Evolutionary conservation across 2,113 vertebrate species (phyloP).

Genomic region (Anguilla rostrata): DNA sequence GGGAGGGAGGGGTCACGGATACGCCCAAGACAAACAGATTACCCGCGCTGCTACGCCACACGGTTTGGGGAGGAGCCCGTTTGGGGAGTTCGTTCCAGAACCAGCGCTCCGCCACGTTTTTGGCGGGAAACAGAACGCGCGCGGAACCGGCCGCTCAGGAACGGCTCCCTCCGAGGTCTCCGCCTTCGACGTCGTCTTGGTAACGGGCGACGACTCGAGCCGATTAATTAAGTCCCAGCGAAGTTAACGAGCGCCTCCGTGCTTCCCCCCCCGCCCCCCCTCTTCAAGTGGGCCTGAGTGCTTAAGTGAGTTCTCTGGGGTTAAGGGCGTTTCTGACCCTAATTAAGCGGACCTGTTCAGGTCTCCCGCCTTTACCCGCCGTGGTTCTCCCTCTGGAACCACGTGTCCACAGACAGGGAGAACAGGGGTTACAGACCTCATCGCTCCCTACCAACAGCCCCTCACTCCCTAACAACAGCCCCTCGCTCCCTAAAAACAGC

Average conservation of each 20-base stretch:
- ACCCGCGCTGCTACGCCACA: neutral
- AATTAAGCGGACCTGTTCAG: slow-evolving; percentile 43
- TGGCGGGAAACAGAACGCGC: neutral
- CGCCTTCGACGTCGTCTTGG: slow-evolving; percentile 31
- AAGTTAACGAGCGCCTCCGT: slow-evolving; percentile 30
- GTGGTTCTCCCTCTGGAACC: slow-evolving; percentile 12
- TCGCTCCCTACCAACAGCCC: neutral
- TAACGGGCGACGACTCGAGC: neutral
- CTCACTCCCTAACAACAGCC: neutral
- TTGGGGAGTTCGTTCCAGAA: neutral
- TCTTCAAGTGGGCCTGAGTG: slow-evolving; percentile 10
- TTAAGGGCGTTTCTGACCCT: slow-evolving; percentile 36
- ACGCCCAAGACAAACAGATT: neutral
- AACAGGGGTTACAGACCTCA: slow-evolving; percentile 8
- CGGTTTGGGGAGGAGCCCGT: no score
- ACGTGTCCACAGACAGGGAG: neutral
- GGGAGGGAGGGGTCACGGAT: neutral
- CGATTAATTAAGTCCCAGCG: slow-evolving; percentile 25
- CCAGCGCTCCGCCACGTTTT: neutral
- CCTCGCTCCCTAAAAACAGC: slow-evolving; percentile 4
- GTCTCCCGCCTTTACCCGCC: neutral
- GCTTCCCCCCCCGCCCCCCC: neutral
- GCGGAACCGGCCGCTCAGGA: slow-evolving; percentile 6
- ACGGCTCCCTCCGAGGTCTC: neutral
- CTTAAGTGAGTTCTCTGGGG: slow-evolving; percentile 35